Base-by-base conservation (phyloP, 2,888 invertebrate species). In the Steromphala cineraria region DNA sequence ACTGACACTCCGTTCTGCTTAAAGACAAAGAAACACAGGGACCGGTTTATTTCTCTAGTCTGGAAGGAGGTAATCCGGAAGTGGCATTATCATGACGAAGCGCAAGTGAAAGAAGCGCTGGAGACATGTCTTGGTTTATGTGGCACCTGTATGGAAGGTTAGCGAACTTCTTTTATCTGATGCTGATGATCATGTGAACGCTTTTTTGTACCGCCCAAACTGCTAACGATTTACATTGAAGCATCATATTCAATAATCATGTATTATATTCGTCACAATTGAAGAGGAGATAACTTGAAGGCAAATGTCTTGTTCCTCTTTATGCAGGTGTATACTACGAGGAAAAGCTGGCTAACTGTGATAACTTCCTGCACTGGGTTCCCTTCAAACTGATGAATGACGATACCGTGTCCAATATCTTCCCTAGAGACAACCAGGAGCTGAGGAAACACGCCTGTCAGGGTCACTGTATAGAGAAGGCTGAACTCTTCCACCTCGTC, bases 331-430 rank as follows among this genome's bases (percentile, higher is more conserved):
- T 74, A 21, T 83, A 88, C 7, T 90, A 81, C 52, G 85, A 87
- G 31, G 81, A 81, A 24, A 90, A 90, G 79, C 71, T 83, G 4
- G 83, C 85, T 24, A 84, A 88, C 82, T 90, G 90, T 81, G 87
- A 87, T 75, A 89, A 89, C 79, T 84, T 89, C 77, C 74, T 90
- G 2, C 90, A 90, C 82, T 89, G 89, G 89, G 84, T 87, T 52
- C 86, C 88, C 36, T 90, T 86, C 78, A 82, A 81, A 1, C 62
- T 89, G 40, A 81, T 86, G 75, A 89, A 89, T 67, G 80, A 84
- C 17, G 77, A 81, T 8, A 81, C 82, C 4, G 84, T 87, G 28
- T 77, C 83, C 53, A 89, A 89, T 79, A 82, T 90, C 76, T 90
- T 86, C 75, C 82, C 89, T 3, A 80, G 88, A 4, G 88, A 87